phyloP scores from a whole-genome alignment of 2,797 vertebrate species.

The Enteromius fasciolatus region DNA sequence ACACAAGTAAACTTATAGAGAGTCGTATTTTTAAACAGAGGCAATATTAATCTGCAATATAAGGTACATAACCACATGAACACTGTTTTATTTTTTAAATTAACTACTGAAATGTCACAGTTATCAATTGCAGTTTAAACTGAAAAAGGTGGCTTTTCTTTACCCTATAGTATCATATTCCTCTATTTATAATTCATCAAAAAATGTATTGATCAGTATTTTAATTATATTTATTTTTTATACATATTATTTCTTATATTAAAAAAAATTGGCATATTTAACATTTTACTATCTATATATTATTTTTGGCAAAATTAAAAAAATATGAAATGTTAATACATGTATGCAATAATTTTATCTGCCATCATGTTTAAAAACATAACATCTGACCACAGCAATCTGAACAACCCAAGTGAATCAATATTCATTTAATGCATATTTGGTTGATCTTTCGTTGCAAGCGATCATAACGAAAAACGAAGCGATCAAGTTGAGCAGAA shows the following conservation, averaged over 20 bases:
- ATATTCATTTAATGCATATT: slow-evolving; percentile 44
- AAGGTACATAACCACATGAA: background rate
- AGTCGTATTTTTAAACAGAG: background rate
- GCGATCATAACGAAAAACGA: too few relatives aligned
- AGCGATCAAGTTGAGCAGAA: slow-evolving; percentile 41
- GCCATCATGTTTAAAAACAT: background rate
- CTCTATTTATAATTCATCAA: background rate
- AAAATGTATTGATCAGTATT: background rate
- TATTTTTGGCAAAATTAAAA: background rate
- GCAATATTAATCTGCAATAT: background rate
- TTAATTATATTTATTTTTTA: background rate
- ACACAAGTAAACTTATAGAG: background rate
- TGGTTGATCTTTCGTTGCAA: slow-evolving; percentile 47
- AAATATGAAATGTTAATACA: too few relatives aligned
- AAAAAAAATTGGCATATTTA: background rate
- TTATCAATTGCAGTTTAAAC: background rate
- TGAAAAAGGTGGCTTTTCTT: background rate
- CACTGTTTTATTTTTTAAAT: background rate
- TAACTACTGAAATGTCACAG: background rate
- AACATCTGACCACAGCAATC: slow-evolving; percentile 42
- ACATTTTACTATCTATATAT: background rate
- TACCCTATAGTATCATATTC: background rate
- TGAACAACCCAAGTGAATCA: slow-evolving; percentile 60
- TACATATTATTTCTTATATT: background rate
- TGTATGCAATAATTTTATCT: background rate